Percentiles rank a stretch among this genome's conserved stretches.
Conservation (phyloP, 2,113 vertebrate genomes). For the Oryzias javanicus region DNA sequence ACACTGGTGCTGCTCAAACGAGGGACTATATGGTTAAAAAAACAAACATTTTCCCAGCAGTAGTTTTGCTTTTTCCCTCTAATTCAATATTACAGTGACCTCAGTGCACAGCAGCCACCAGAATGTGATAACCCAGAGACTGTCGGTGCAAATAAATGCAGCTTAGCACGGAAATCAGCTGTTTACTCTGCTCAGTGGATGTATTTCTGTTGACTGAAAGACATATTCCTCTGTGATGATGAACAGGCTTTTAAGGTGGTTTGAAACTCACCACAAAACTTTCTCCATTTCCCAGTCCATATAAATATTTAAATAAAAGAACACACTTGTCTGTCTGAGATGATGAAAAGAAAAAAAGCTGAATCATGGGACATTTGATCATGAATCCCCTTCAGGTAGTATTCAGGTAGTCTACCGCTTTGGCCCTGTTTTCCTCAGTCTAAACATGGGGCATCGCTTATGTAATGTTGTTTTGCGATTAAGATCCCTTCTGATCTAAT, state of each 20-base stretch:
- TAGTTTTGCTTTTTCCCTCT: conserved; percentile 31
- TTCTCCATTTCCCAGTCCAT: too few relatives aligned
- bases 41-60: conserved; percentile 41
- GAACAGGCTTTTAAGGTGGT: too few relatives aligned
- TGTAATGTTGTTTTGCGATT: conserved; percentile 50
- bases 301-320: too few relatives aligned
- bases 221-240: not conserved
- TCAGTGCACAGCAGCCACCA: conserved; percentile 25
- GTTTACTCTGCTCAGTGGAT: conserved; percentile 20
- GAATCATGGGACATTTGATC: conserved; percentile 61
- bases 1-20: conserved; percentile 16
- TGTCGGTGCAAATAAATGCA: conserved; percentile 47
- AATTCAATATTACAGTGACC: conserved; percentile 56
- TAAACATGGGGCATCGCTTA: conserved; percentile 32
- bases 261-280: too few relatives aligned
- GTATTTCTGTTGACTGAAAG: conserved; percentile 29
- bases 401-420: too few relatives aligned
- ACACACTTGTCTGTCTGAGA: too few relatives aligned
- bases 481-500: conserved; percentile 65
- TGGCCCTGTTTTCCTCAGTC: not conserved
- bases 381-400: conserved; percentile 52
- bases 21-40: conserved; percentile 20
- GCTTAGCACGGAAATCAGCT: conserved; percentile 39
- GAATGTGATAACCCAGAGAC: conserved; percentile 55
- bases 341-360: too few relatives aligned